Evolutionary conservation across 2,113 vertebrate genomes (phyloP), one percentile per base, ranked within the genome.

Genomic region (Muntiacus reevesi): DNA sequence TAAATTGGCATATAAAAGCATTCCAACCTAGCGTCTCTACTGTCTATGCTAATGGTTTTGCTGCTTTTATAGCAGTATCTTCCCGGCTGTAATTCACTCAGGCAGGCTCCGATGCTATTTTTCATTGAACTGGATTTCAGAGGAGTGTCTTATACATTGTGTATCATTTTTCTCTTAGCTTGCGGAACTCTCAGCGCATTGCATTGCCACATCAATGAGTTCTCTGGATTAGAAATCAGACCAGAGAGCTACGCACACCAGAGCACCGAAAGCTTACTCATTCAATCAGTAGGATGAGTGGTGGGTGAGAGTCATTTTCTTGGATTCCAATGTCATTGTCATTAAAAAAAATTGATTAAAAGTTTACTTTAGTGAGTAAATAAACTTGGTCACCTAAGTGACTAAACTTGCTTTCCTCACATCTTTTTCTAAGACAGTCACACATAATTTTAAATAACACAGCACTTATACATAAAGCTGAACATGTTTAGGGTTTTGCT

Each of bases 1-100:
- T 97, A 98, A 98, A 93, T 71, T 97, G 92, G 95, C 79, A 97
- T 64, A 97, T 97, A 96, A 98, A 97, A 93, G 55, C 92, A 57
- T 92, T 27, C 55, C 76, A 91, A 40, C 0, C 95, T 96, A 97
- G 54, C 62, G 96, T 93, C 93, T 84, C 60, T 57, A 96, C 52
- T 94, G 84, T 62, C 89, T 84, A 93, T 98, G 88, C 27, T 98
- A 98, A 96, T 93, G 86, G 74, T 95, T 92, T 90, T 4, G 30
- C 82, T 96, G 47, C 76, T 97, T 98, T 98, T 96, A 97, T 91
- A 86, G 87, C 43, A 97, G 27, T 82, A 94, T 94, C 86, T 96
- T 97, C 47, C 92, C 93, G 97, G 86, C 33, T 93, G 55, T 97
- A 98, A 97, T 98, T 98, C 54, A 97, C 43, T 98, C 98, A 50